Evolutionary conservation across 2,113 vertebrate species (phyloP).

Genomic region (Micronycteris hirsuta): DNA sequence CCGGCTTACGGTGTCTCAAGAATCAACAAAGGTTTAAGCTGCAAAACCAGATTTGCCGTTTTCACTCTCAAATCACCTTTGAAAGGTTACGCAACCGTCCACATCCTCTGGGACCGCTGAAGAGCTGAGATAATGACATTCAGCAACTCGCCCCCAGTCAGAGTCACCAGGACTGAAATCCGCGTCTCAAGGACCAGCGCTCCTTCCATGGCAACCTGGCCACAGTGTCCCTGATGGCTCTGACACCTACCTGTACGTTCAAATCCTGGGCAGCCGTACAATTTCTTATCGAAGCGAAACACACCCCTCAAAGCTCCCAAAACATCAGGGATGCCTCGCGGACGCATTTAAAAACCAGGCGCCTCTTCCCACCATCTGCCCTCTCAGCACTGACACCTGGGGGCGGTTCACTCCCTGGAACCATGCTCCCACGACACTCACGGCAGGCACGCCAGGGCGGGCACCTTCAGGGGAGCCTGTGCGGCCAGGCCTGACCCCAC

Average conservation of each 20-base stretch:
- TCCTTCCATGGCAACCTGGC: fast-evolving
- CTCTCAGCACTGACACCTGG: too few species aligned
- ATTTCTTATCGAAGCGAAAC: background rate
- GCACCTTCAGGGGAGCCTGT: background rate
- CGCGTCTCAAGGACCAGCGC: background rate
- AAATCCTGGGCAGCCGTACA: background rate
- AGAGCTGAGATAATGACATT: background rate
- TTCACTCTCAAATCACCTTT: background rate
- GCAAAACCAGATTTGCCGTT: background rate
- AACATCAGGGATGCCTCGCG: background rate
- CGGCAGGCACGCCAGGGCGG: fast-evolving
- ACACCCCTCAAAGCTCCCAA: background rate
- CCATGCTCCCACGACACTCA: background rate
- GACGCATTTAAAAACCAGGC: background rate
- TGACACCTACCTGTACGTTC: background rate
- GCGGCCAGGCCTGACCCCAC: background rate
- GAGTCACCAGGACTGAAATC: background rate
- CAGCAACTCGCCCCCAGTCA: background rate
- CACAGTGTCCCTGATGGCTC: fast-evolving
- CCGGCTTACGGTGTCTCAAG: background rate
- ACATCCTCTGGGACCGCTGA: background rate
- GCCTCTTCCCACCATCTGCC: too few species aligned
- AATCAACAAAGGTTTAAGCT: background rate
- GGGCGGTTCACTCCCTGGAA: background rate
- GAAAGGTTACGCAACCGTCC: background rate